Conservation (phyloP, 2,113 vertebrate species). For the Lathamus discolor region DNA sequence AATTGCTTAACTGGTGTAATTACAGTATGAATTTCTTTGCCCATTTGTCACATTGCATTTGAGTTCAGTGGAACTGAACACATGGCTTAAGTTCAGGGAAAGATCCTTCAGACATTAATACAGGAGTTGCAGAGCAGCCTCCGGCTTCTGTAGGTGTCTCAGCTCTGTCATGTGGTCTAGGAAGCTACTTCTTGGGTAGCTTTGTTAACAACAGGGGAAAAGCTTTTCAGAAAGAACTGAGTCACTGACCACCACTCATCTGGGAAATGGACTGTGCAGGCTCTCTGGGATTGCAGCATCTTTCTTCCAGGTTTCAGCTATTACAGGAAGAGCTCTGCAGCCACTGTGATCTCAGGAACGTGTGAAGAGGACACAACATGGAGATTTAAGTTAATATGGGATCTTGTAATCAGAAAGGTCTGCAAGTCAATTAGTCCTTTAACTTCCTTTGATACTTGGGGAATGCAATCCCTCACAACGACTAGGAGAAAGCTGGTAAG, state of each 20-base stretch:
- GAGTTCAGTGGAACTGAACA: neutral
- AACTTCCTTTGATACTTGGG: neutral
- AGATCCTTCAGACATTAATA: neutral
- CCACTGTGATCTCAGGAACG: neutral
- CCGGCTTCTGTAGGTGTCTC: neutral
- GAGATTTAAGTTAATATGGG: neutral
- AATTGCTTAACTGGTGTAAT: neutral
- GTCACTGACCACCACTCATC: neutral
- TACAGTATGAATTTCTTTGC: neutral
- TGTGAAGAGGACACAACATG: neutral
- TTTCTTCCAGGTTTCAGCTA: neutral
- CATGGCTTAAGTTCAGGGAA: neutral
- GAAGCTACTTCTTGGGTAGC: neutral
- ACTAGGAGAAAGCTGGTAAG: neutral
- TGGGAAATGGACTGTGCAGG: neutral
- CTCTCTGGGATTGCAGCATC: neutral
- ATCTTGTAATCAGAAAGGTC: neutral
- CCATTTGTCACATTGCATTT: neutral
- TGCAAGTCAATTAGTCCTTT: neutral
- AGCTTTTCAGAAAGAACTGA: neutral
- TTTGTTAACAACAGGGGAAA: neutral
- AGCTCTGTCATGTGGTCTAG: neutral
- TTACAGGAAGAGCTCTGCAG: neutral
- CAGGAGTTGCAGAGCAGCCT: neutral
- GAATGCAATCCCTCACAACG: neutral